phyloP scores from a whole-genome alignment of 1,140 invertebrate genomes.

The Ceratina calcarata region DNA sequence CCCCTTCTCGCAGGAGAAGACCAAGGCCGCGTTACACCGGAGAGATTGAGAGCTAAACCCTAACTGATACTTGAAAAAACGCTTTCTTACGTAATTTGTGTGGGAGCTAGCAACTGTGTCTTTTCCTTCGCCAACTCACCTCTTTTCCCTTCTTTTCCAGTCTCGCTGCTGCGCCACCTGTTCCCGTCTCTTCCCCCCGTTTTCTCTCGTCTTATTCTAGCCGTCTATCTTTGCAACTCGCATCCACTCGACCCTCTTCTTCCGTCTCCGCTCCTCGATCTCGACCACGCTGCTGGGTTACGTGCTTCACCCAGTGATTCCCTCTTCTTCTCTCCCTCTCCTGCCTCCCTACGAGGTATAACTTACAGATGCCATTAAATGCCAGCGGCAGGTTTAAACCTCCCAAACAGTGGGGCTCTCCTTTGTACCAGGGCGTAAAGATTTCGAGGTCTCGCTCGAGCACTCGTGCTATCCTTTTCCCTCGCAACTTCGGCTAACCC shows the following conservation, averaged over 20 bases:
- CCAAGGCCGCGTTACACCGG: constrained; percentile 15
- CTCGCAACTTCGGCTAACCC: constrained; percentile 38
- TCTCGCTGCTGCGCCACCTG: not conserved
- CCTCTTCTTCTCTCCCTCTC: not conserved
- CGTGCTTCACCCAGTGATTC: constrained; percentile 27
- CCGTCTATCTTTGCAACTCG: constrained; percentile 45
- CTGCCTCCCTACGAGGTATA: constrained; percentile 45
- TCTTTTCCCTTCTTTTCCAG: not conserved
- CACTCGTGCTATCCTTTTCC: constrained; percentile 43
- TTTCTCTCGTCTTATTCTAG: constrained; percentile 27
- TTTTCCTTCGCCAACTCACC: constrained; percentile 34
- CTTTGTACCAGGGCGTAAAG: constrained; percentile 65
- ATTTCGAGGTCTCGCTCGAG: constrained; percentile 52
- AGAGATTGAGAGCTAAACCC: constrained; percentile 67
- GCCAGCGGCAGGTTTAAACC: constrained; percentile 66
- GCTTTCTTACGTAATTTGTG: constrained; percentile 69
- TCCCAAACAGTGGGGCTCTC: constrained; percentile 36
- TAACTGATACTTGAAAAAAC: constrained; percentile 68
- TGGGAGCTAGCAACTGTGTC: constrained; percentile 68
- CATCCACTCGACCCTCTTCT: constrained; percentile 39
- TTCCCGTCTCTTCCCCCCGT: not conserved
- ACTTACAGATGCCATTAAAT: constrained; percentile 69
- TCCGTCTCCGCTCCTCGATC: constrained; percentile 45
- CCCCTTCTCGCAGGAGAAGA: constrained; percentile 27
- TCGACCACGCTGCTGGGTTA: constrained; percentile 33